These are phyloP conservation scores for Oreotrochilus melanogaster DNA, from an alignment of 2,113 vertebrate genomes.

Conservation along the genomic window DNA sequence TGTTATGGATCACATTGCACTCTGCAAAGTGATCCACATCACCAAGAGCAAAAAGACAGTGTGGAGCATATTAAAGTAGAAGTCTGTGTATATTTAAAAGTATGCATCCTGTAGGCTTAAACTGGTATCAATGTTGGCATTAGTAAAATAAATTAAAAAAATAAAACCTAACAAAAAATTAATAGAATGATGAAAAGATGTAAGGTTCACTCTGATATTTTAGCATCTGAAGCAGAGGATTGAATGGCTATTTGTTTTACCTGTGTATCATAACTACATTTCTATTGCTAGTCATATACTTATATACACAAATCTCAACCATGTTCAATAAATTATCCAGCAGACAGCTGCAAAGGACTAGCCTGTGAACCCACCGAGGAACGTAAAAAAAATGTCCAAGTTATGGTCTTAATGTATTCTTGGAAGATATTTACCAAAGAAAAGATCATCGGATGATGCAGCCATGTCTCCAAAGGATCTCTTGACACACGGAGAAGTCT, in stretches of 20 bases:
- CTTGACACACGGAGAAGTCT: background rate
- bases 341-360: background rate
- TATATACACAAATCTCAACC: background rate
- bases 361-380: background rate
- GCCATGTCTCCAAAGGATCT: background rate
- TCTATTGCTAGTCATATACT: background rate
- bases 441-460: background rate
- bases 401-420: background rate
- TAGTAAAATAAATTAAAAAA: background rate
- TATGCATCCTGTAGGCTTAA: background rate
- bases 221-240: background rate
- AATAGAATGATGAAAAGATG: background rate
- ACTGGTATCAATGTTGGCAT: background rate
- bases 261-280: background rate
- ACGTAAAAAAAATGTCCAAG: background rate
- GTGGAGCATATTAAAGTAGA: background rate
- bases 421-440: background rate
- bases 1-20: background rate
- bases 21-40: background rate
- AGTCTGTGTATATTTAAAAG: background rate
- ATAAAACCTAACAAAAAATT: background rate
- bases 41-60: background rate
- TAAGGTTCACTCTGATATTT: background rate
- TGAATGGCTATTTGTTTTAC: background rate
- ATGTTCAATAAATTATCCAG: background rate